Conservation (phyloP, 2,888 invertebrate genomes). For the Ecliptopera silaceata region DNA sequence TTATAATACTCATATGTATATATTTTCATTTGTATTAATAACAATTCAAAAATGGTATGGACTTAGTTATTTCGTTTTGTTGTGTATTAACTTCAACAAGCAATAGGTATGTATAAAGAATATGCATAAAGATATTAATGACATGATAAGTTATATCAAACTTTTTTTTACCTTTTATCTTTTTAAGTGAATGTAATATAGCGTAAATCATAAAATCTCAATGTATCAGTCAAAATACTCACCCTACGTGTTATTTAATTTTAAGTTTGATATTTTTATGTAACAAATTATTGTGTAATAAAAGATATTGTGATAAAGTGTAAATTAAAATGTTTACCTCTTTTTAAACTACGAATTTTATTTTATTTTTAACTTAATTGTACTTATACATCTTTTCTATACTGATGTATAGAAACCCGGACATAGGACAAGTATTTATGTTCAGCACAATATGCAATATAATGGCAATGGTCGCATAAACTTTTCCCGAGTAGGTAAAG, state of each 20-base stretch:
- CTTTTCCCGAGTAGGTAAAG: too few species aligned
- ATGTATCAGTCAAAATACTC: constrained; percentile 5
- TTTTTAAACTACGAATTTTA: constrained; percentile 20
- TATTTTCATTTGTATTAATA: neutral
- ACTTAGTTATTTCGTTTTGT: too few species aligned
- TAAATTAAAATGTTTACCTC: constrained; percentile 61
- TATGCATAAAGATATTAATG: too few species aligned
- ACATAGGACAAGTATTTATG: too few species aligned
- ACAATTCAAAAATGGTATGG: neutral
- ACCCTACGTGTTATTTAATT: constrained; percentile 72
- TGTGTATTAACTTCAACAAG: too few species aligned
- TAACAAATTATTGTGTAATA: constrained; percentile 38
- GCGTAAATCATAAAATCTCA: neutral
- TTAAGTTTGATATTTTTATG: constrained; percentile 61
- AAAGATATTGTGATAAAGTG: constrained; percentile 71
- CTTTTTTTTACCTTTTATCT: neutral
- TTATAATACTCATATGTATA: neutral
- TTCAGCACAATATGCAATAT: too few species aligned
- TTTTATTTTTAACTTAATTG: neutral
- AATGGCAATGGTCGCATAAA: too few species aligned
- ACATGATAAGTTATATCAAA: neutral
- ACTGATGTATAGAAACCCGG: too few species aligned
- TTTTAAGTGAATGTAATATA: neutral
- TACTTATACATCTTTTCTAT: too few species aligned
- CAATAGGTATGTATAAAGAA: too few species aligned